phyloP scores from a whole-genome alignment of 2,888 invertebrate species.

The Plemyria rubiginata region DNA sequence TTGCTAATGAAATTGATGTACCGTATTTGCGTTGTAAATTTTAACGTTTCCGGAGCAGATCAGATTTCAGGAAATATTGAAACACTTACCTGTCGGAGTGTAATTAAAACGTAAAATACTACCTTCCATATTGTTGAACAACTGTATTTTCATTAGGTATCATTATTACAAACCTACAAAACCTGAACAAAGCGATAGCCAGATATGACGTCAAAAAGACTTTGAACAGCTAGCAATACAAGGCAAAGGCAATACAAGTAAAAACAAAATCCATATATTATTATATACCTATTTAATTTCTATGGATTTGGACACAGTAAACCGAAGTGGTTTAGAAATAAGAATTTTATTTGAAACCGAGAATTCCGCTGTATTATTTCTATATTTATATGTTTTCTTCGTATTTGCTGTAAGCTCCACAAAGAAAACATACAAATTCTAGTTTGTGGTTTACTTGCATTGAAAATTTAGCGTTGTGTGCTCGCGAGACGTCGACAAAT shows the following conservation, averaged over 20 bases:
- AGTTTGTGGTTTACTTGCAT: slow-evolving; percentile 50
- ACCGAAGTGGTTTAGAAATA: neutral
- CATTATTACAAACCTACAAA: no score
- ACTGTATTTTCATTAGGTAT: no score
- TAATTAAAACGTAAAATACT: slow-evolving; percentile 15
- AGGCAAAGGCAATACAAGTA: no score
- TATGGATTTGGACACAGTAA: no score
- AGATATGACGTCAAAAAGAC: no score
- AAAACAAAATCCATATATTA: no score
- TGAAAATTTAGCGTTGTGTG: slow-evolving; percentile 60
- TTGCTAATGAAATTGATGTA: slow-evolving; percentile 59
- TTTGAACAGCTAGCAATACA: no score
- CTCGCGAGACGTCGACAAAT: slow-evolving; percentile 68
- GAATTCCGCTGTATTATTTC: neutral
- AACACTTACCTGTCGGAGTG: slow-evolving; percentile 17
- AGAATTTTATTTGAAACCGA: slow-evolving; percentile 1
- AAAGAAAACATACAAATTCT: slow-evolving; percentile 47
- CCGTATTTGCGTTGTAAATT: slow-evolving; percentile 52
- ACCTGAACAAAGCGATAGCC: no score
- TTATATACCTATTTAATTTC: neutral
- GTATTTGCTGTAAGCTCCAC: slow-evolving; percentile 1
- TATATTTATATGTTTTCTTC: neutral
- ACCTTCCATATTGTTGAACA: neutral
- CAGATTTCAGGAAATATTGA: slow-evolving; percentile 36
- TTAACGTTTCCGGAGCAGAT: slow-evolving; percentile 42